Conservation (phyloP, 2,797 vertebrate genomes). For the Lithobates pipiens region DNA sequence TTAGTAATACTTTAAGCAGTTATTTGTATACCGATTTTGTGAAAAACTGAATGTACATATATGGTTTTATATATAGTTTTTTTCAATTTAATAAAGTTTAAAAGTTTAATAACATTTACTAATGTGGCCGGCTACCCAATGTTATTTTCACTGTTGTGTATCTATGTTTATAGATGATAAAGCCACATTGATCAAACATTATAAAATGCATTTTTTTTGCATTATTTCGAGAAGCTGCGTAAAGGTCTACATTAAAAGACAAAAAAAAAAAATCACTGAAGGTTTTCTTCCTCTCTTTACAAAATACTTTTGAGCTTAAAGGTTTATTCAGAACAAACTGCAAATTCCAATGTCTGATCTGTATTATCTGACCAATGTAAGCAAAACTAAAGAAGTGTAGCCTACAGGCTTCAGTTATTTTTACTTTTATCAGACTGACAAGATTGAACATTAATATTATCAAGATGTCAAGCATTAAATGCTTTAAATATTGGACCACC, state of each 20-base stretch:
- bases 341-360: conserved; percentile 74
- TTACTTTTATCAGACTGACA: background rate
- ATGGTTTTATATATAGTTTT: too few relatives aligned
- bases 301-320: conserved; percentile 73
- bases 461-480: background rate
- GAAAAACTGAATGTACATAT: too few relatives aligned
- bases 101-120: too few relatives aligned
- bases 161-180: too few relatives aligned
- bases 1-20: too few relatives aligned
- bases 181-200: too few relatives aligned
- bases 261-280: conserved; percentile 1
- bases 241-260: too few relatives aligned
- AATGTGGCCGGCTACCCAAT: too few relatives aligned
- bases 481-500: background rate
- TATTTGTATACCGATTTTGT: too few relatives aligned
- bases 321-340: conserved; percentile 74
- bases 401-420: background rate
- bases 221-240: background rate
- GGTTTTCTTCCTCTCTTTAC: background rate
- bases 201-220: background rate
- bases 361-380: conserved; percentile 62
- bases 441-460: background rate
- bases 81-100: too few relatives aligned
- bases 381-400: conserved; percentile 35
- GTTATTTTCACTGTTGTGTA: too few relatives aligned